Evolutionary conservation across 2,888 invertebrate species (phyloP).

Genomic region (Cantharis rufa): DNA sequence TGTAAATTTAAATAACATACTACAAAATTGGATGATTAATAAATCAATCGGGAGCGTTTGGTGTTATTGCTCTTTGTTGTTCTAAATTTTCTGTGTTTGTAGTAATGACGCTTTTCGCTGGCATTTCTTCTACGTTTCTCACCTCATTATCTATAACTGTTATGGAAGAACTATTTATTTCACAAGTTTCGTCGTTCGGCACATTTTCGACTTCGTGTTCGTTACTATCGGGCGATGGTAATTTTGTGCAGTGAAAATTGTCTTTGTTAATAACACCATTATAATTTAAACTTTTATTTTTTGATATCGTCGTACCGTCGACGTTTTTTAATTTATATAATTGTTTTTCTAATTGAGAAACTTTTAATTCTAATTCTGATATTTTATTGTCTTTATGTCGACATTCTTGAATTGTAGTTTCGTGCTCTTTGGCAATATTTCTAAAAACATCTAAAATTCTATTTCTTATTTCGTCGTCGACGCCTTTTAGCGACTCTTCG

Average conservation of each 20-base stretch:
- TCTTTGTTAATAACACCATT: conserved; percentile 23
- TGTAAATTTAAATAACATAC: conserved; percentile 15
- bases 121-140: conserved; percentile 13
- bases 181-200: conserved; percentile 12
- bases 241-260: conserved; percentile 14
- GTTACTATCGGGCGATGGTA: conserved; percentile 6
- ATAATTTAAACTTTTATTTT: conserved; percentile 12
- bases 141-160: conserved; percentile 21
- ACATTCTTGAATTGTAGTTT: conserved; percentile 43
- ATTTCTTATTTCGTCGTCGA: conserved; percentile 41
- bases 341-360: conserved; percentile 41
- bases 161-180: conserved; percentile 29
- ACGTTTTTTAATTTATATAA: conserved; percentile 9
- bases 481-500: conserved; percentile 46
- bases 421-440: conserved; percentile 48
- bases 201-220: conserved; percentile 1
- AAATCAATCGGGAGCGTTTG: conserved; percentile 35
- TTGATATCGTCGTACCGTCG: conserved; percentile 13
- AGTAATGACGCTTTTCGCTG: conserved; percentile 26
- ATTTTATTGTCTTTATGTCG: conserved; percentile 50
- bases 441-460: conserved; percentile 47
- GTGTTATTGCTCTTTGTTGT: conserved; percentile 32
- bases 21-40: conserved; percentile 8
- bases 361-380: conserved; percentile 44
- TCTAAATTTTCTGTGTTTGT: conserved; percentile 30